These are phyloP conservation scores for Platysteira castanea DNA, from an alignment of 2,113 vertebrate species.

Conservation along the genomic window DNA sequence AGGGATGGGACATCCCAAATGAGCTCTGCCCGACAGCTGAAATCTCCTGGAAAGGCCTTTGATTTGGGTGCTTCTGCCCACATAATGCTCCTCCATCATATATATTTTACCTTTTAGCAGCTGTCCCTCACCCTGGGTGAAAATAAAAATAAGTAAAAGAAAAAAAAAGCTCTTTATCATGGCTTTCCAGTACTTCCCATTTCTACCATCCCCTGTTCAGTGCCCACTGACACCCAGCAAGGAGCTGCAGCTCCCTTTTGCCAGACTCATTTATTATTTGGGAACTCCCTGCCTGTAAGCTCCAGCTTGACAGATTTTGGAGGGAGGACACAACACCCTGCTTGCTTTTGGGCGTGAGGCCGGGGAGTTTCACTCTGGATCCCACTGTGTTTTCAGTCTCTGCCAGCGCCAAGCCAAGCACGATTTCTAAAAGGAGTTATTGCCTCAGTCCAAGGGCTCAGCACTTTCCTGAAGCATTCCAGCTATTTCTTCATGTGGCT, in stretches of 20 bases:
- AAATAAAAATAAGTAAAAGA: not conserved
- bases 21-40: rapidly evolving
- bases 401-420: not conserved
- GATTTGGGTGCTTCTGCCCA: not conserved
- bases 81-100: rapidly evolving
- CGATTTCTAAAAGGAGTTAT: not conserved
- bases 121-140: not conserved
- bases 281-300: not conserved
- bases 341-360: rapidly evolving
- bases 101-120: not conserved
- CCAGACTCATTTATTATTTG: not conserved
- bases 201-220: not conserved
- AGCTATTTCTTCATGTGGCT: conserved; percentile 21
- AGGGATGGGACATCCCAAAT: not conserved
- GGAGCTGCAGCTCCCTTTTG: not conserved
- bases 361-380: not conserved
- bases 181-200: not conserved
- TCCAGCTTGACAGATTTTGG: not conserved
- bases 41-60: not conserved
- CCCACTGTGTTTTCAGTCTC: rapidly evolving
- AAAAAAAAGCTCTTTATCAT: not conserved
- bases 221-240: rapidly evolving
- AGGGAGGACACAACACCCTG: not conserved
- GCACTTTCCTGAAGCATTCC: not conserved
- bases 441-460: conserved; percentile 4